phyloP scores from a whole-genome alignment of 2,888 invertebrate species.

The Eugnorisma glareosa region DNA sequence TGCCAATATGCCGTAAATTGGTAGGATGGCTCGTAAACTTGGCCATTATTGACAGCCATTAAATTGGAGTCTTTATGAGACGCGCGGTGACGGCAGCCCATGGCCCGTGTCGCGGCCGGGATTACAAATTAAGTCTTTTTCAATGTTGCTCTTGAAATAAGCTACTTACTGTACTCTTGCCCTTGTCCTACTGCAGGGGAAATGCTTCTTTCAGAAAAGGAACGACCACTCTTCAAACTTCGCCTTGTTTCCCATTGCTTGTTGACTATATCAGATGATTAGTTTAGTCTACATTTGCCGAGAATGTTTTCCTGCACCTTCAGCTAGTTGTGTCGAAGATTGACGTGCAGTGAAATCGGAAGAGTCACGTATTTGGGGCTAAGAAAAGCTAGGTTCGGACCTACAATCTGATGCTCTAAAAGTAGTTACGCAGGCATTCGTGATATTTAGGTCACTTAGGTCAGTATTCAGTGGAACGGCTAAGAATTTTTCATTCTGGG shows the following conservation, averaged over 20 bases:
- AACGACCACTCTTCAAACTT: background rate
- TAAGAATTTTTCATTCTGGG: background rate
- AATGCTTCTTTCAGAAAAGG: background rate
- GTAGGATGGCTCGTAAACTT: slow-evolving; percentile 86
- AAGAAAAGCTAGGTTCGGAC: background rate
- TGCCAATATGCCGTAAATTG: slow-evolving; percentile 88
- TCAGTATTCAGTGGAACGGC: background rate
- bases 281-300: slow-evolving; percentile 11
- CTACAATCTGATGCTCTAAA: background rate
- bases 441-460: slow-evolving; percentile 23
- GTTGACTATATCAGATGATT: slow-evolving; percentile 4
- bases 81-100: slow-evolving; percentile 73
- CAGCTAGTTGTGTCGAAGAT: background rate
- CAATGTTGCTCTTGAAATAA: slow-evolving; percentile 38
- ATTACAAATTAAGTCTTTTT: slow-evolving; percentile 55
- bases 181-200: background rate
- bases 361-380: background rate
- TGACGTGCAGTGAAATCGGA: background rate
- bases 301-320: background rate
- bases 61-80: slow-evolving; percentile 86
- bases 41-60: slow-evolving; percentile 86
- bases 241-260: background rate
- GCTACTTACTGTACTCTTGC: background rate
- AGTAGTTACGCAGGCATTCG: background rate
- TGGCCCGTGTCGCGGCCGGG: slow-evolving; percentile 61